Evolutionary conservation across 2,888 invertebrate genomes (phyloP).

Genomic region (Poecilus cupreus): DNA sequence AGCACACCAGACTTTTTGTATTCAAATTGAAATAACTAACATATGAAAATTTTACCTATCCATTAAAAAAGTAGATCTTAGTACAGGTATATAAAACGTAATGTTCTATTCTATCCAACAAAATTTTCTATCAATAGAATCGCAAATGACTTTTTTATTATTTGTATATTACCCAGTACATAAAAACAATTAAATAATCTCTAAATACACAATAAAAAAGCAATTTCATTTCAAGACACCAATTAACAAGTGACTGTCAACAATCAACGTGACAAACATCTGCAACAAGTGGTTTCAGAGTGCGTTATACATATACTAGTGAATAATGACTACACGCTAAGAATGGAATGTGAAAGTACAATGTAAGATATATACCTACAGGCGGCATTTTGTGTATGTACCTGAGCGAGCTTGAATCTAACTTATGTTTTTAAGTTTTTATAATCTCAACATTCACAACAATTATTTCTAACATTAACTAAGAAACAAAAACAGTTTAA

Average conservation of each 20-base stretch:
- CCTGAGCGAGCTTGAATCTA: neutral
- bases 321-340: neutral
- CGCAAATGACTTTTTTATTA: too few relatives aligned
- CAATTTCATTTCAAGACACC: too few relatives aligned
- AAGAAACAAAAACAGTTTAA: neutral
- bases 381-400: neutral
- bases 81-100: too few relatives aligned
- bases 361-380: neutral
- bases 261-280: neutral
- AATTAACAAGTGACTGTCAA: neutral
- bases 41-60: too few relatives aligned
- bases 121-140: too few relatives aligned
- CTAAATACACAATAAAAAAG: too few relatives aligned
- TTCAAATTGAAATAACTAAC: too few relatives aligned
- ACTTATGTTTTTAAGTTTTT: neutral
- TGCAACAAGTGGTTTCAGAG: neutral
- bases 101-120: too few relatives aligned
- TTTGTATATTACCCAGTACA: too few relatives aligned
- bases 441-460: neutral
- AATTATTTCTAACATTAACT: neutral
- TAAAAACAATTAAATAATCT: too few relatives aligned
- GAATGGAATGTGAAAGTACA: conserved; percentile 5
- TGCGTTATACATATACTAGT: neutral
- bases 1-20: too few relatives aligned
- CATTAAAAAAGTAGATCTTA: too few relatives aligned